Evolutionary conservation across 2,797 vertebrate species (phyloP).

Genomic region (Trachops cirrhosus): DNA sequence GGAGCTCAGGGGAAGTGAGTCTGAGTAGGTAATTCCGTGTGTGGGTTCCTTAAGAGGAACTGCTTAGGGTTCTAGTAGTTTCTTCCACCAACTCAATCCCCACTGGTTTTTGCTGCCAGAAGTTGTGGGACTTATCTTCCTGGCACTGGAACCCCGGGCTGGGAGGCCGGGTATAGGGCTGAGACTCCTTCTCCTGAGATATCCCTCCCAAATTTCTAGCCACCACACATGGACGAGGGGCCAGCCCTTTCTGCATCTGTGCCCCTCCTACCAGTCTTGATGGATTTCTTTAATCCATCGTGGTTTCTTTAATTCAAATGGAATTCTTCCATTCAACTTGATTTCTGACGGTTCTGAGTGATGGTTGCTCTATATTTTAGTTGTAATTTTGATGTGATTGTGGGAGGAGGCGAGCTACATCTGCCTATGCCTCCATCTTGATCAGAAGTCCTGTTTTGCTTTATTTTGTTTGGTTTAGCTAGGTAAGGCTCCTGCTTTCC

Average conservation of each 20-base stretch:
- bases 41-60: not conserved
- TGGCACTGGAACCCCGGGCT: not conserved
- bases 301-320: not conserved
- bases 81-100: not conserved
- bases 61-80: not conserved
- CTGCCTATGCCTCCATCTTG: not conserved
- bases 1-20: too few relatives aligned
- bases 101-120: not conserved
- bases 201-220: not conserved
- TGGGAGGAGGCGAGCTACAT: not conserved
- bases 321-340: not conserved
- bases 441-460: not conserved
- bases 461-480: not conserved
- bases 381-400: not conserved
- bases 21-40: not conserved
- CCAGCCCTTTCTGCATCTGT: not conserved
- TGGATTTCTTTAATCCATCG: too few relatives aligned
- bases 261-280: not conserved
- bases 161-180: too few relatives aligned
- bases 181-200: not conserved
- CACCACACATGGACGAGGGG: not conserved
- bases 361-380: not conserved
- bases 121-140: not conserved
- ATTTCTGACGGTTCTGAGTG: not conserved
- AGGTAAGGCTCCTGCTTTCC: not conserved